Base-by-base conservation (phyloP, 37 sponge, comb jelly and placozoan genomes). In the Theonella swinhoei region DNA sequence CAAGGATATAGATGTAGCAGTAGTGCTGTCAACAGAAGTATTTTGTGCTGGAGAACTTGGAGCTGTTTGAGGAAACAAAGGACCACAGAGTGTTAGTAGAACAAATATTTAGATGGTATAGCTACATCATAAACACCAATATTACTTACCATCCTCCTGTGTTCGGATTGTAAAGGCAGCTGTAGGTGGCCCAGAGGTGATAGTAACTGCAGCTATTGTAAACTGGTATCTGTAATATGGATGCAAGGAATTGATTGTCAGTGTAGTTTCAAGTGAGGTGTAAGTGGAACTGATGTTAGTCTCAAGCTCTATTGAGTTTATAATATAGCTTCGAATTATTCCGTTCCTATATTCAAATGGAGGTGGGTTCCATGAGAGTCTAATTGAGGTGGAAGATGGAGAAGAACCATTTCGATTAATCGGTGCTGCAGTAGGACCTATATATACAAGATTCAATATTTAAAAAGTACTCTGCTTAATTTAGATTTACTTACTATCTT, bases 211-310 rank as follows among this genome's bases (percentile, higher is more conserved):
- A 62, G 86, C 80, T 29, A 86, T 39, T 29, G 24, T 78, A 23
- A 69, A 73, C 25, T 72, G 42, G 64, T 86, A 86, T n/a, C 24
- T 62, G 40, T 86, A 79, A 80, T 43, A 86, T 28, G 86, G 86
- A 62, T 79, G 86, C 42, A 86, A 64, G 0, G 65, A 77, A 43
- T 24, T 29, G 47, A 85, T 5, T 11, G 29, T 62, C 7, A 73
- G 32, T 36, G 25, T 63, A 41, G 37, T 72, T 0, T 5, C 42
- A 61, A 35, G n/a, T 20, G 64, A 39, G 31, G 74, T 73, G 33
- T 54, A 42, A 17, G 2, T 73, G 38, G 35, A 73, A 23, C 17
- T 72, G 20, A 4, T 40, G 54, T 20, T 58, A 7, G 72, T 71
- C 0, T 81, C 82, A 4, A 72, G 22, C 61, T 70, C 63, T 32